Conservation (phyloP, 1,140 invertebrate species). For the Lanistes nyassanus region DNA sequence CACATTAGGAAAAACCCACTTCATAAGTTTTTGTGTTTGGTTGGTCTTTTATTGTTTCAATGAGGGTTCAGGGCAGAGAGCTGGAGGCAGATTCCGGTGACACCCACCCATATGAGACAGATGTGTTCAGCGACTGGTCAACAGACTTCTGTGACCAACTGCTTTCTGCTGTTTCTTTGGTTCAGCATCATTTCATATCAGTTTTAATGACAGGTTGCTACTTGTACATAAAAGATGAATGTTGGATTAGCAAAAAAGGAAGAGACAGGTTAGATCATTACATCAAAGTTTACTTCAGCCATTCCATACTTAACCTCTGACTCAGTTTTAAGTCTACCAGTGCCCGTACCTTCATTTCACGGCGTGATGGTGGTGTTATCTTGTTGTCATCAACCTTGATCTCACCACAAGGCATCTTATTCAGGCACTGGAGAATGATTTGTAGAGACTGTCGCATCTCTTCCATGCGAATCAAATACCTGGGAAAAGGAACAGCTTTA, state of each 20-base stretch:
- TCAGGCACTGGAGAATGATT: constrained; percentile 96
- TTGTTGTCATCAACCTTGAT: constrained; percentile 95
- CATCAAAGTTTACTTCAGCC: not conserved
- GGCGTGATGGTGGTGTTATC: constrained; percentile 86
- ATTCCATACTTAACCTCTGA: not conserved
- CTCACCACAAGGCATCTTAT: constrained; percentile 96
- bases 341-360: constrained; percentile 88
- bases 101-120: too few species aligned
- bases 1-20: not conserved
- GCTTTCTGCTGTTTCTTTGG: too few species aligned
- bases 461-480: constrained; percentile 92
- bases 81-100: too few species aligned
- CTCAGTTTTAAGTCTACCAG: not conserved
- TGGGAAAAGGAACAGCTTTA: constrained; percentile 53
- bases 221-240: not conserved
- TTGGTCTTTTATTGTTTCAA: not conserved
- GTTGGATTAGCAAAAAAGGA: not conserved
- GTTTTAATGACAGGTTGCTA: too few species aligned
- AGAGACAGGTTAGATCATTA: not conserved
- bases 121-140: too few species aligned
- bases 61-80: too few species aligned
- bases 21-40: not conserved
- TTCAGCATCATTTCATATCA: too few species aligned
- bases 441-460: constrained; percentile 97
- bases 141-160: too few species aligned